Conservation (phyloP, 2,113 vertebrate species). For the Aphelocoma coerulescens region DNA sequence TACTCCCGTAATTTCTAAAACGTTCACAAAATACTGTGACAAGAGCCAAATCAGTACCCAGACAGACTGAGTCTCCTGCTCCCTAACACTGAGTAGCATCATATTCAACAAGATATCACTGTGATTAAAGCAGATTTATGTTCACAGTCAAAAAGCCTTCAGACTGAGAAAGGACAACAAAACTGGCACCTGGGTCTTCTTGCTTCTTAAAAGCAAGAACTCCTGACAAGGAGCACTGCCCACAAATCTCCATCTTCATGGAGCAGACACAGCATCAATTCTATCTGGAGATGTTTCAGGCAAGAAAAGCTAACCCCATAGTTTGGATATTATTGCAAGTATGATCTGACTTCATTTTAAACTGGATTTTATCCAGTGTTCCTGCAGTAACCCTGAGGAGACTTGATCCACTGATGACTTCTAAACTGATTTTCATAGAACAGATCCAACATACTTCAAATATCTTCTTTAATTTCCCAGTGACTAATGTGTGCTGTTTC, state of each 20-base stretch:
- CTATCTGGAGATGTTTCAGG: conserved; percentile 3
- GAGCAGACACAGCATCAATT: not conserved
- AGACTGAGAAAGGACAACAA: not conserved
- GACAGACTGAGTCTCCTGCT: not conserved
- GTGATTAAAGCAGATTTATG: not conserved
- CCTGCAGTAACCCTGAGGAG: conserved; percentile 15
- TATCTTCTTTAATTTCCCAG: conserved; percentile 42
- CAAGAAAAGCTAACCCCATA: not conserved
- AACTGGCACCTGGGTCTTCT: not conserved
- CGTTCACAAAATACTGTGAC: not conserved
- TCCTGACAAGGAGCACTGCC: not conserved
- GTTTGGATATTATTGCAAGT: not conserved
- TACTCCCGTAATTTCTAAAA: not conserved
- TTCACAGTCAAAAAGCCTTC: not conserved
- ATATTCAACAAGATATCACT: not conserved
- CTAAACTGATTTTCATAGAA: conserved; percentile 17
- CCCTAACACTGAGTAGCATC: not conserved
- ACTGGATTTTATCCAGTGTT: conserved; percentile 54
- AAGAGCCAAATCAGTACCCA: not conserved
- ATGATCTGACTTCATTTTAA: conserved; percentile 40
- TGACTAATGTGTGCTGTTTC: not conserved
- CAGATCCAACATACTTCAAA: conserved; percentile 25
- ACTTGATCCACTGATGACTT: conserved; percentile 14
- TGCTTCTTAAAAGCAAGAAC: not conserved
- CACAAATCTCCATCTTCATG: not conserved